Conservation (phyloP, 2,888 invertebrate genomes). For the Xanthia togata region DNA sequence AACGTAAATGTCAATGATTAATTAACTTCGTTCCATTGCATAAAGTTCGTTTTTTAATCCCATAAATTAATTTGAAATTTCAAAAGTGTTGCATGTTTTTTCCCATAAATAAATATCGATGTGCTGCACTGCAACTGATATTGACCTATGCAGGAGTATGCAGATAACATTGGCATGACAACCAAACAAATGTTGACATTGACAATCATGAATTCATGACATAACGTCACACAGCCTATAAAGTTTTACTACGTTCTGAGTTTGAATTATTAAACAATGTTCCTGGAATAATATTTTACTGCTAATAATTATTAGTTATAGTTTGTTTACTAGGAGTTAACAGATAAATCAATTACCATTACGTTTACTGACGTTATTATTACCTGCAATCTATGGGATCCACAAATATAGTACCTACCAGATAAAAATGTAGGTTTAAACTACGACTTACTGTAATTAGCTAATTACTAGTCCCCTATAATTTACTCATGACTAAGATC, state of each 20-base stretch:
- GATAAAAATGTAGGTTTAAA: background rate
- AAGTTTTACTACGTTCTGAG: constrained; percentile 21
- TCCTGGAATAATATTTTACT: constrained; percentile 36
- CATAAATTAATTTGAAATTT: no score
- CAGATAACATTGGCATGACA: background rate
- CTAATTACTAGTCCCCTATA: background rate
- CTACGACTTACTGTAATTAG: background rate
- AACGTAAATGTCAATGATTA: no score
- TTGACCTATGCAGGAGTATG: no score
- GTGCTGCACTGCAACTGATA: no score
- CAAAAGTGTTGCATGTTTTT: no score
- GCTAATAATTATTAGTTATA: constrained; percentile 25
- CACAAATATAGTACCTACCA: background rate
- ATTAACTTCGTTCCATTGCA: no score
- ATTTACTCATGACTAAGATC: background rate
- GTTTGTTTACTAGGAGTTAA: constrained; percentile 19
- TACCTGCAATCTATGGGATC: background rate
- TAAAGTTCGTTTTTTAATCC: no score
- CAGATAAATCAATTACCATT: constrained; percentile 4
- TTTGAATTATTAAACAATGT: constrained; percentile 23
- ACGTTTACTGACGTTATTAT: background rate
- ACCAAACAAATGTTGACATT: constrained; percentile 30
- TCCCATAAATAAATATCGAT: no score
- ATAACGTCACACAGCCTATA: background rate
- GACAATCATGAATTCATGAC: constrained; percentile 22